Evolutionary conservation across 2,888 invertebrate species (phyloP), one percentile per base, ranked within the genome.

Genomic region (Acanthosepion esculentum): DNA sequence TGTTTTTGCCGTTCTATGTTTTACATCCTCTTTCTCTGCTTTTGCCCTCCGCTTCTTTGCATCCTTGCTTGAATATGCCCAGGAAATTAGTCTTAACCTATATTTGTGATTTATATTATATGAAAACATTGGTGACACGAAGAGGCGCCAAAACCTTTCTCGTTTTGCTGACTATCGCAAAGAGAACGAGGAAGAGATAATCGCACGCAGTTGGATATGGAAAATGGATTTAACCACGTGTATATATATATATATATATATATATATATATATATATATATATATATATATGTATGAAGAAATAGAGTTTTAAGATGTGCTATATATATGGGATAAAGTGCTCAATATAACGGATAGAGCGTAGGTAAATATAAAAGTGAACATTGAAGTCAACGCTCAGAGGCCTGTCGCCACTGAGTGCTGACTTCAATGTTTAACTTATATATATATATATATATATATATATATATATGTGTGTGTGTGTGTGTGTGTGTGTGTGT

Each of bases 61-160:
- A n/a, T 33, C 78, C 78, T n/a, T 12, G 10, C 78, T 78, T 33
- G 78, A 78, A 78, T 78, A 78, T 78, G 78, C 78, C 78, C 78
- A 78, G 78, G 78, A 78, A 78, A 78, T 78, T 78, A 78, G 78
- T 78, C 78, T 78, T 78, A 78, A 78, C 78, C 78, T 78, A 78
- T 78, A 78, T 78, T n/a, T 78, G 78, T 78, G 78, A 78, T 78
- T 78, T 78, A 78, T 78, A 78, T 78, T 78, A 78, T 78, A 78
- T 78, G 33, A 78, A 78, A 78, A 78, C 78, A 78, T 78, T 12
- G 78, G 78, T 78, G 78, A 78, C 78, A 78, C n/a, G 15, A 78
- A 78, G 78, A 78, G 78, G 78, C 78, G 78, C 78, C 78, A 78
- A 78, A 78, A 20, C 18, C 78, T 78, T 18, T 78, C 78, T n/a